Evolutionary conservation across 2,888 invertebrate species (phyloP), one percentile per base, ranked within the genome.

Genomic region (Micoletzkya japonica): DNA sequence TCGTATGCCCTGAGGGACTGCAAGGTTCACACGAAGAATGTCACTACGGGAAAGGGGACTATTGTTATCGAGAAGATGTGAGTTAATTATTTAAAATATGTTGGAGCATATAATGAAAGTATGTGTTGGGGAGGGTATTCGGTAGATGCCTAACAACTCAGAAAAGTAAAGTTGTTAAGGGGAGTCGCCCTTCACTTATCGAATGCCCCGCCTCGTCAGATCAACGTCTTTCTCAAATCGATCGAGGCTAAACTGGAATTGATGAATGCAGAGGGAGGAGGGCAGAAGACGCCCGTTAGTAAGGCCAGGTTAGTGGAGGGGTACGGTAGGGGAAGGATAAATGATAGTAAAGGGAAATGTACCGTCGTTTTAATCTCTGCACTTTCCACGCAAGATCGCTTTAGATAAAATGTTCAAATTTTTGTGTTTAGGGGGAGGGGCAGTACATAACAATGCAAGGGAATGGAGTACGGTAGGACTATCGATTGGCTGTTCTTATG

Each of bases 141-240:
- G 49, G 49, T 17, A 44, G n/a, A 44, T 44, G 26, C 26, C 26
- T n/a, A 14, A 56, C 17, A 24, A 56, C n/a, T 56, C 14, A 56
- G 20, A 26, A 56, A 56, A 20, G 56, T 10, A 17, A 59, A 28
- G 7, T 7, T 54, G 56, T 73, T 44, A 28, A 79, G 76, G 57
- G 67, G 71, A 7, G 28, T 81, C 34, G 68, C 75, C 26, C 52
- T 81, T 24, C 76, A 76, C 61, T 50, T 81, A 56, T 76, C 73
- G 7, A 80, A 81, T 60, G 78, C 78, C 60, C 73, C 80, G 2
- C 79, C 81, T 2, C 70, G 77, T 30, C 72, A 75, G 32, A 63
- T 81, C 54, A 79, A 78, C 50, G 74, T 81, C 6, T 80, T 81
- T 60, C 69, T 80, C 66, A 80, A 79, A 61, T 77, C 79, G 0